Base-by-base conservation (phyloP, 1,140 invertebrate species). In the Drosophila bifasciata region DNA sequence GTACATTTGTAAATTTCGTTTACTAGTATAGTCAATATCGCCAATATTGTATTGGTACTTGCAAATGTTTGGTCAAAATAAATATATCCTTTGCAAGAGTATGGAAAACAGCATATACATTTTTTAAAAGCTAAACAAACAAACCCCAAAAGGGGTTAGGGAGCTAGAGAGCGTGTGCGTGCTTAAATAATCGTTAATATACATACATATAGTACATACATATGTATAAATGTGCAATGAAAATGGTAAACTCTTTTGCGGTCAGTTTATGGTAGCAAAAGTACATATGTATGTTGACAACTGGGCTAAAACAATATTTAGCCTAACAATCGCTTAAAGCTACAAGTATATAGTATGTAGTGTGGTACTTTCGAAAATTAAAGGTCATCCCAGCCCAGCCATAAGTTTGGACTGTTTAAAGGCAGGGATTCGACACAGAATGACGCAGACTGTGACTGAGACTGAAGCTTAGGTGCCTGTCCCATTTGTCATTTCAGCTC, bases 161-260 rank as follows among this genome's bases (percentile, higher is more conserved):
- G n/a, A n/a, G 51, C 51, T 41, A 43, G 44, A 63, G 79, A 83
- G 55, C 79, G 79, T 83, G 79, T 63, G 70, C 41, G 45, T 53
- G 75, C 79, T 56, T 83, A 84, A 83, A 83, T 84, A 84, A 68
- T 55, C 57, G 66, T 59, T 67, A 51, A 56, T 66, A 75, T 51
- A 67, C 51, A 71, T 11, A 11, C 32, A 36, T 11, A 13, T 36
- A 3, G 21, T 51, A 53, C 41, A 55, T 13, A 70, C 59, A 55
- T 70, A 56, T 15, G 66, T 61, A 51, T 56, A 39, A 25, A 39
- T 55, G 50, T 11, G 32, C 60, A 74, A 72, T 67, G 25, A 57
- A 77, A 83, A 81, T 56, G 74, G 60, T 81, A 68, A 70, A 53
- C 52, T 73, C 59, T 73, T 81, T 43, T 40, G 58, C 49, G 62